Percentiles rank a stretch among this genome's conserved stretches.
Conservation (phyloP, 2,797 vertebrate species). For the Diglossa cyanea region DNA sequence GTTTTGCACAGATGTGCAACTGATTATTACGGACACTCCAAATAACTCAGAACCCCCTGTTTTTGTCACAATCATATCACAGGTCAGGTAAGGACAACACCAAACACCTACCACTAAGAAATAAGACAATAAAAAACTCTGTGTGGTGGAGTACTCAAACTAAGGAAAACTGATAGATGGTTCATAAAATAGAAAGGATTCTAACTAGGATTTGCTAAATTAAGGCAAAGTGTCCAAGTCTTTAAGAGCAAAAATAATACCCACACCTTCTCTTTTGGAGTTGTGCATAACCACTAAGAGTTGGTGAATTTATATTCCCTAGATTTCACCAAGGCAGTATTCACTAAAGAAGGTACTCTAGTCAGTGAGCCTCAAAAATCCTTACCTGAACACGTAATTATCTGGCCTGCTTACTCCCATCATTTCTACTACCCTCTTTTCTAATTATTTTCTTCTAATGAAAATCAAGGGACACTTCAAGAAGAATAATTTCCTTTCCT, state of each 20-base stretch:
- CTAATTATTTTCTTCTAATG: not conserved
- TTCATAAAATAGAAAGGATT: not conserved
- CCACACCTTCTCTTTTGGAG: not conserved
- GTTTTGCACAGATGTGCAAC: not conserved
- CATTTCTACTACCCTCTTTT: not conserved
- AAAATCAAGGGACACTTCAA: slow-evolving; percentile 14
- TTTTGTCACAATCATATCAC: not conserved
- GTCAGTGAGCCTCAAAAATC: not conserved
- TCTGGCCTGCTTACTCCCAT: not conserved
- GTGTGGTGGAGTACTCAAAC: not conserved
- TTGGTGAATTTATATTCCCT: not conserved
- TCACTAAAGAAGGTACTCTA: not conserved
- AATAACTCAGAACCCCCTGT: not conserved
- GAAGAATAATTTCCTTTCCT: not conserved
- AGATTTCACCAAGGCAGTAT: not conserved
- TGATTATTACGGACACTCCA: not conserved
- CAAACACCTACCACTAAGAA: not conserved
- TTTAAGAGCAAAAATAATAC: not conserved
- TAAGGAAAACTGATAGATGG: not conserved
- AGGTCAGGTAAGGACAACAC: not conserved
- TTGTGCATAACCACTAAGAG: not conserved
- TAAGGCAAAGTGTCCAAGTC: not conserved
- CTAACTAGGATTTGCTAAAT: not conserved
- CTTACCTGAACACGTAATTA: not conserved
- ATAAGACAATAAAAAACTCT: not conserved